Percentiles rank a stretch among this genome's conserved stretches.
These are phyloP conservation scores for Callosobruchus maculatus DNA, from an alignment of 2,888 invertebrate species.

Conservation along the genomic window DNA sequence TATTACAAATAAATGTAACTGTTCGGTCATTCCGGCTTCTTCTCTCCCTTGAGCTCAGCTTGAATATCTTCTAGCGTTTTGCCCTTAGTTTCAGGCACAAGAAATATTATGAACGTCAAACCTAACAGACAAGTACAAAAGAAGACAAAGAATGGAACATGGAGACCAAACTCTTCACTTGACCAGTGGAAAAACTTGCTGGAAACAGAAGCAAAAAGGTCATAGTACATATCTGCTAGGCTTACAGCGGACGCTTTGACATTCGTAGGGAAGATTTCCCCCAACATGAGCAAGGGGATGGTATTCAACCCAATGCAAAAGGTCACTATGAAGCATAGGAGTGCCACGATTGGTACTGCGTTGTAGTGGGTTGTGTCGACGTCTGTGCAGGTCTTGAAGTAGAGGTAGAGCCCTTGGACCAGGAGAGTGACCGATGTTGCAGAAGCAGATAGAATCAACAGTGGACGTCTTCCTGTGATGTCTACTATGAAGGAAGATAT, in stretches of 20 bases:
- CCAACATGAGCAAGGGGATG: slow-evolving; percentile 52
- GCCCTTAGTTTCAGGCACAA: slow-evolving; percentile 53
- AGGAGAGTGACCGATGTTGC: slow-evolving; percentile 46
- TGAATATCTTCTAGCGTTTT: slow-evolving; percentile 53
- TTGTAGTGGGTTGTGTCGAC: slow-evolving; percentile 41
- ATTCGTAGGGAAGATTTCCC: slow-evolving; percentile 55
- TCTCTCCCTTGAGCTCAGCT: slow-evolving; percentile 27
- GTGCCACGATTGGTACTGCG: slow-evolving; percentile 43
- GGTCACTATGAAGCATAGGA: slow-evolving; percentile 50
- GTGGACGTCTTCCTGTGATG: slow-evolving; percentile 52
- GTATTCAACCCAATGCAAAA: slow-evolving; percentile 54
- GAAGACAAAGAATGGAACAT: slow-evolving; percentile 51
- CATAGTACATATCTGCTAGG: slow-evolving; percentile 53
- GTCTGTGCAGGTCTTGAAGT: slow-evolving; percentile 43
- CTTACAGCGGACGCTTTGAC: slow-evolving; percentile 58
- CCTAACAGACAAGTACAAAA: slow-evolving; percentile 40
- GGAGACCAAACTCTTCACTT: slow-evolving; percentile 45
- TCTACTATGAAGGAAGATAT: slow-evolving; percentile 59
- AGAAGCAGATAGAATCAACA: slow-evolving; percentile 53
- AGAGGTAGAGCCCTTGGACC: slow-evolving; percentile 48
- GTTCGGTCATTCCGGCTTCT: background rate
- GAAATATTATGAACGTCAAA: slow-evolving; percentile 45
- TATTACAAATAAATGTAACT: too few relatives aligned
- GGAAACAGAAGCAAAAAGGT: slow-evolving; percentile 49
- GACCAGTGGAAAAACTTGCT: slow-evolving; percentile 50